phyloP scores from a whole-genome alignment of 2,888 invertebrate genomes.

The Prionchulus punctatus region DNA sequence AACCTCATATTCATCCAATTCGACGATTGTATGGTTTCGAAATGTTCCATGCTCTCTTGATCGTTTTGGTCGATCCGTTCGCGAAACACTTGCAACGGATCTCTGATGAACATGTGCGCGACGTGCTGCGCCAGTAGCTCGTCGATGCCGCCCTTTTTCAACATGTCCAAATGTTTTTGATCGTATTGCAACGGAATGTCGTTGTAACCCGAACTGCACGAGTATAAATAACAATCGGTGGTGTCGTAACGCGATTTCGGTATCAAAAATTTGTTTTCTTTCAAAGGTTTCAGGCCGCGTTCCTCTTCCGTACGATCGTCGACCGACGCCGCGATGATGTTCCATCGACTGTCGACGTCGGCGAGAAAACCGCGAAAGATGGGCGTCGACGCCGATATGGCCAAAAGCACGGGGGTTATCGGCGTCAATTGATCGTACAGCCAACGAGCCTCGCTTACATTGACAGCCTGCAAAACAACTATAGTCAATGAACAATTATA shows the following conservation, averaged over 20 bases:
- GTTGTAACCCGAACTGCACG: slow-evolving; percentile 64
- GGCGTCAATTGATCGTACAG: slow-evolving; percentile 94
- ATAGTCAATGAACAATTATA: too few species aligned
- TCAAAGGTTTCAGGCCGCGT: slow-evolving; percentile 49
- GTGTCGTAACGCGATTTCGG: slow-evolving; percentile 89
- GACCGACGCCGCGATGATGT: slow-evolving; percentile 33
- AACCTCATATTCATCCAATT: slow-evolving; percentile 34
- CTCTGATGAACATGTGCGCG: slow-evolving; percentile 92
- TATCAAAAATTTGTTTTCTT: slow-evolving; percentile 59
- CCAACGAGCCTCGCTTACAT: slow-evolving; percentile 80
- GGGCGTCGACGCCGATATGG: slow-evolving; percentile 88
- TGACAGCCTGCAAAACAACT: slow-evolving; percentile 73
- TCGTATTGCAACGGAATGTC: slow-evolving; percentile 81
- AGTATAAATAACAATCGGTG: slow-evolving; percentile 86
- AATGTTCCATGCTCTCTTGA: slow-evolving; percentile 83
- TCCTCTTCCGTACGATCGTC: slow-evolving; percentile 88
- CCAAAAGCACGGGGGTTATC: slow-evolving; percentile 91
- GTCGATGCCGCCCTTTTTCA: slow-evolving; percentile 75
- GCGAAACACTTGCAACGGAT: slow-evolving; percentile 64
- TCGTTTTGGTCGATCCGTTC: slow-evolving; percentile 90
- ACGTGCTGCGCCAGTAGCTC: slow-evolving; percentile 80
- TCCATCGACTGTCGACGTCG: slow-evolving; percentile 92
- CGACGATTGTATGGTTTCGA: slow-evolving; percentile 50
- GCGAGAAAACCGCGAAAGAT: slow-evolving; percentile 79
- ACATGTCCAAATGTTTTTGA: slow-evolving; percentile 57